Evolutionary conservation across 2,113 vertebrate genomes (phyloP), one percentile per base, ranked within the genome.

Genomic region (Grus americana): DNA sequence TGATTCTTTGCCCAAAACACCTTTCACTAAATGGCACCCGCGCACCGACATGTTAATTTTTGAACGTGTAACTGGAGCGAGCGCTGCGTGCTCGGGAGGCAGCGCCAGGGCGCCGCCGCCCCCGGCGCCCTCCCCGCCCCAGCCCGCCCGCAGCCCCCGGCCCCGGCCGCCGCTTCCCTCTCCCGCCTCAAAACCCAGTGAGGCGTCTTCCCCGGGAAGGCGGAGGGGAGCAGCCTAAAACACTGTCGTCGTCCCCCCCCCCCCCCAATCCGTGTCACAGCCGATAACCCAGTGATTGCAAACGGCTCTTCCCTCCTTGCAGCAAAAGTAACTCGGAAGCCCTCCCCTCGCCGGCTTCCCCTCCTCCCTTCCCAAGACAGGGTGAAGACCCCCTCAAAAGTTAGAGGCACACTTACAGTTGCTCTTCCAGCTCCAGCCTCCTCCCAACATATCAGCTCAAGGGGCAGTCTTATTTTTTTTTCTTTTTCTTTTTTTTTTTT

Each of bases 371-470:
- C 96, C 94, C 95, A 71, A 94, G 85, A 63, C 74, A 46, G 85
- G 93, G 87, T 6, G 83, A 87, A 90, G 89, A 92, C 95, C 94
- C 94, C 94, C 93, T 91, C 96, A 86, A 97, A 98, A 98, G 97
- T 97, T 88, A 95, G 97, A 97, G 95, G 98, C 98, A 98, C 99
- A 99, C 99, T 99, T 99, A 99, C 99, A 97, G 97, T 97, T 97
- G 97, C 88, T 97, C 75, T 94, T 98, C 98, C 98, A 92, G 98
- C 94, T 96, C 97, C 98, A 93, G 98, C 92, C 98, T 97, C 97
- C 98, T 97, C 97, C 96, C 98, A 95, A 93, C 11, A 97, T 11
- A 93, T 97, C 97, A 98, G 98, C 98, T 95, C 97, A 95, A 97
- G 97, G 87, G 88, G 32, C 92, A 97, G 97, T 93, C 96, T 92